Evolutionary conservation across 2,797 vertebrate species (phyloP), one percentile per base, ranked within the genome.

Genomic region (Perodicticus potto): DNA sequence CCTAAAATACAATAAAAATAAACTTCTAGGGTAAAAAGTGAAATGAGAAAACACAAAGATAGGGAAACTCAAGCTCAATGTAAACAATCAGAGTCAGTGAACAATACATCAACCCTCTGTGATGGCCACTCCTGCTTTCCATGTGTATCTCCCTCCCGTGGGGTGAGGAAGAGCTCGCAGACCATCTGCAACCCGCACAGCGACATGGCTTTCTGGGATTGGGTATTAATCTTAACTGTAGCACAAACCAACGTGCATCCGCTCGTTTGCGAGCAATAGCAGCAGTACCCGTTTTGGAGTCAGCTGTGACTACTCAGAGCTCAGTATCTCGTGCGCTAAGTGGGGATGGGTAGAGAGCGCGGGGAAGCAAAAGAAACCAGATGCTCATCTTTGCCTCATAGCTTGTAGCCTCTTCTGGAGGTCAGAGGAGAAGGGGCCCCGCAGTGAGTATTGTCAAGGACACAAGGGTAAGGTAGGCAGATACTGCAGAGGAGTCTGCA

Each of bases 91-190:
- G 45, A 59, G 32, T 40, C 53, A 13, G 43, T 20, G 19, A 29
- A 25, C 43, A 55, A 5, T 9, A 23, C 19, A 2, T 80, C n/a
- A 0, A 61, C 22, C 27, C 0, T 22, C 23, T 69, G 2, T 3
- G 40, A 14, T n/a, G 25, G 55, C 19, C 5, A 22, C 53, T 78
- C 20, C 2, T 1, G 11, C 49, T 19, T 69, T 77, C 53, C 2
- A 0, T 16, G 4, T 27, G 16, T 23, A 4, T 6, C 25, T 19
- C 40, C 61, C 34, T 6, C n/a, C 61, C 16, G 0, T 1, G 37
- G 27, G 27, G 29, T 22, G 1, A 22, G 57, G 55, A 77, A n/a
- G 45, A 82, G 37, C 19, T 12, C 59, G 4, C 7, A 37, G 80
- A 29, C 57, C 32, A 10, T 45, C 65, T 19, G 65, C 32, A 17